These are phyloP conservation scores for Neoniphon sammara DNA, from an alignment of 2,797 vertebrate species.

Conservation along the genomic window DNA sequence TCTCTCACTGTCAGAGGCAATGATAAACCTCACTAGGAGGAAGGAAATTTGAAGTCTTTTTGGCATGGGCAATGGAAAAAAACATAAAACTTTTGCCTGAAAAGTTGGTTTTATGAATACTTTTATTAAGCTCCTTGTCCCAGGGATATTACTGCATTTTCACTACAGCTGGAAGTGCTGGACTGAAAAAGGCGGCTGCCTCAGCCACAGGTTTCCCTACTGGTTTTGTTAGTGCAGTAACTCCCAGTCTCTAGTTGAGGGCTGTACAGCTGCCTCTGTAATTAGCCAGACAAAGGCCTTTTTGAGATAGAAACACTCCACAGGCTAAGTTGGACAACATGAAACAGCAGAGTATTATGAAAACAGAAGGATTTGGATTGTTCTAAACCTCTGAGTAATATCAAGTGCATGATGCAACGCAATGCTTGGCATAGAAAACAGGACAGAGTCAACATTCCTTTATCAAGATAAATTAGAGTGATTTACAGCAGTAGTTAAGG, in stretches of 20 bases:
- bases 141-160: constrained; percentile 68
- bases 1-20: constrained; percentile 60
- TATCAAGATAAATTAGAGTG: constrained; percentile 43
- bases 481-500: constrained; percentile 23
- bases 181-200: constrained; percentile 70
- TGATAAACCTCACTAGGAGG: constrained; percentile 63
- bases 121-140: constrained; percentile 62
- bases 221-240: constrained; percentile 74
- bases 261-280: constrained; percentile 76
- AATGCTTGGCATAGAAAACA: constrained; percentile 38
- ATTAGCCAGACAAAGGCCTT: constrained; percentile 78
- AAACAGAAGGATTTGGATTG: constrained; percentile 61
- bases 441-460: constrained; percentile 51
- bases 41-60: constrained; percentile 71
- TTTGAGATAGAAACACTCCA: constrained; percentile 67
- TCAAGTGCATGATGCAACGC: constrained; percentile 59
- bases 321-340: constrained; percentile 51
- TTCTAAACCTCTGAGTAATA: constrained; percentile 54
- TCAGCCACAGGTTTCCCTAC: constrained; percentile 73
- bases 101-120: constrained; percentile 73
- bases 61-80: constrained; percentile 72
- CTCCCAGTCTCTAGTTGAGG: constrained; percentile 71
- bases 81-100: constrained; percentile 62
- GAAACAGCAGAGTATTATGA: constrained; percentile 56
- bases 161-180: constrained; percentile 73